Conservation (phyloP, 2,113 vertebrate species). For the Takifugu flavidus region DNA sequence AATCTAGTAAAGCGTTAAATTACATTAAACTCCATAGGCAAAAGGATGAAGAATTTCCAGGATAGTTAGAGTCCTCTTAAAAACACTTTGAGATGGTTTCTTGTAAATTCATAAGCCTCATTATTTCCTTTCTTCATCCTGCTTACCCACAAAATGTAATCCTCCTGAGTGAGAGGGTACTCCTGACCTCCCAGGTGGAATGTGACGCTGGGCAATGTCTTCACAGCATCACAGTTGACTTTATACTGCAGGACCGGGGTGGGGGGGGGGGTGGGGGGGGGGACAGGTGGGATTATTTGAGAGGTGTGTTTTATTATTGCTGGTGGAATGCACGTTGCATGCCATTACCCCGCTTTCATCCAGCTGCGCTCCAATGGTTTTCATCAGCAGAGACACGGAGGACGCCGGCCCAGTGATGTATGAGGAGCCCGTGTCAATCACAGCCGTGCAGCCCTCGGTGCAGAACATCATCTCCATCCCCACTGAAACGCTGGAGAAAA, state of each 20-base stretch:
- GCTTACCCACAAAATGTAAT: slow-evolving; percentile 86
- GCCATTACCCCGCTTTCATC: slow-evolving; percentile 80
- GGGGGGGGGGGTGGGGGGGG: neutral
- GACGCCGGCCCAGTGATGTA: slow-evolving; percentile 89
- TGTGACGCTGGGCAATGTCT: slow-evolving; percentile 84
- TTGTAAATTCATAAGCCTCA: too few species aligned
- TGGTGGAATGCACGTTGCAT: slow-evolving; percentile 16
- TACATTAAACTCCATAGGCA: too few species aligned
- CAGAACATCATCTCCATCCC: slow-evolving; percentile 82
- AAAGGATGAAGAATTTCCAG: too few species aligned
- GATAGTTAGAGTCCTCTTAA: too few species aligned
- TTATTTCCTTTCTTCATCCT: neutral
- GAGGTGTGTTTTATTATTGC: neutral
- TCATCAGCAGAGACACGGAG: slow-evolving; percentile 82
- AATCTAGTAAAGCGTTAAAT: too few species aligned
- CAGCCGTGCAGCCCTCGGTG: slow-evolving; percentile 81
- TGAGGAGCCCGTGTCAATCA: slow-evolving; percentile 90
- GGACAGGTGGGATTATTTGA: neutral
- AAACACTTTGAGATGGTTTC: too few species aligned
- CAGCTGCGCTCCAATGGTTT: slow-evolving; percentile 82
- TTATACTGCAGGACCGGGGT: slow-evolving; percentile 75
- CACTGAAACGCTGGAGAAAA: slow-evolving; percentile 81
- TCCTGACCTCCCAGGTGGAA: slow-evolving; percentile 86
- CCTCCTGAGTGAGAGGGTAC: slow-evolving; percentile 79
- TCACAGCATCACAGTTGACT: slow-evolving; percentile 83